phyloP scores from a whole-genome alignment of 1,140 invertebrate species.

The Pseudachorutes palmiensis region DNA sequence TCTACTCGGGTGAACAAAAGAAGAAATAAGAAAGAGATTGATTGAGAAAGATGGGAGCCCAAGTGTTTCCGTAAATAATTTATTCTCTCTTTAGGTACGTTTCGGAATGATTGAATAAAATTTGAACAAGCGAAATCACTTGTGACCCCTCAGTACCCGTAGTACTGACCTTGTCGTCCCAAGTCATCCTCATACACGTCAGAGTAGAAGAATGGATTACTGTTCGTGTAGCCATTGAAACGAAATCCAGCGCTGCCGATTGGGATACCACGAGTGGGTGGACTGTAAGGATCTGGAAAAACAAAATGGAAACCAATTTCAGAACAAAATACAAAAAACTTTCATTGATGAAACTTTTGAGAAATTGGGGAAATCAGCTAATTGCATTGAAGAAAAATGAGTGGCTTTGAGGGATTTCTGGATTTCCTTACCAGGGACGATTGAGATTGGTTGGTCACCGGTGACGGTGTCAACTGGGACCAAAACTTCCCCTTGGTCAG shows the following conservation, averaged over 20 bases:
- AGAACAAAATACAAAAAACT: background rate
- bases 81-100: background rate
- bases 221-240: background rate
- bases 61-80: slow-evolving; percentile 14
- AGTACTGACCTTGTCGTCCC: slow-evolving; percentile 17
- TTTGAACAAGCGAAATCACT: background rate
- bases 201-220: slow-evolving; percentile 5
- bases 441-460: slow-evolving; percentile 36
- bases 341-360: too few relatives aligned
- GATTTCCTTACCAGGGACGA: slow-evolving; percentile 31
- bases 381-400: background rate
- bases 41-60: background rate
- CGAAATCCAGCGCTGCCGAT: slow-evolving; percentile 1
- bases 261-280: slow-evolving; percentile 26
- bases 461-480: slow-evolving; percentile 38
- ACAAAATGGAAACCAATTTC: background rate
- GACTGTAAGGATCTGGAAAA: slow-evolving; percentile 31
- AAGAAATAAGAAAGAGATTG: background rate
- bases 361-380: background rate
- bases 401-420: background rate
- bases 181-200: background rate
- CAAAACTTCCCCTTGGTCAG: slow-evolving; percentile 37
- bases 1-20: background rate
- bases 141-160: background rate
- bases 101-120: background rate